Conservation (phyloP, 2,888 invertebrate genomes). For the Linnaemya vulpina region DNA sequence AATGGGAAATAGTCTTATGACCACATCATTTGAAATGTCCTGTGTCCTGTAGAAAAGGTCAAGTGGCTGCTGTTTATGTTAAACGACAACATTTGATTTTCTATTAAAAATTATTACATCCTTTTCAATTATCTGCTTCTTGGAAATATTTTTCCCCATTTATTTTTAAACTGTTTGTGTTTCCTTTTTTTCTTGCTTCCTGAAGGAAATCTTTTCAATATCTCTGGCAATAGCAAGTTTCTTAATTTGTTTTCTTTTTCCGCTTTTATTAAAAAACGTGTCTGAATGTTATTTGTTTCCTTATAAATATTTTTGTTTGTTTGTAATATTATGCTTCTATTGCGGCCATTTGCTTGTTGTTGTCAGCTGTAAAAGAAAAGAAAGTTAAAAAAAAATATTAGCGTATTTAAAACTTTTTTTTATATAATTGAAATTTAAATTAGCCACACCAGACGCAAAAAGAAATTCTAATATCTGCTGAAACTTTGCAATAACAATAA, state of each 20-base stretch:
- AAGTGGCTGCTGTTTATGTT: not conserved
- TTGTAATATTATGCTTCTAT: not conserved
- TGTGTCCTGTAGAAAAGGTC: constrained; percentile 10
- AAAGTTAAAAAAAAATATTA: not conserved
- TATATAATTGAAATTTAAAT: not conserved
- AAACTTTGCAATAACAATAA: too few relatives aligned
- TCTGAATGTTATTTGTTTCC: constrained; percentile 17
- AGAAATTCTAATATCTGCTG: not conserved
- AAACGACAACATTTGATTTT: constrained; percentile 9
- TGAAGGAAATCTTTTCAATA: constrained; percentile 19
- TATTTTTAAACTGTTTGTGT: not conserved
- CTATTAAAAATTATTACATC: constrained; percentile 50
- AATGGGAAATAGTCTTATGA: not conserved
- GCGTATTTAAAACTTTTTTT: not conserved
- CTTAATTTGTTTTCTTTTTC: constrained; percentile 57
- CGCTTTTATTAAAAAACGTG: constrained; percentile 53
- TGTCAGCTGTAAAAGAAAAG: not conserved
- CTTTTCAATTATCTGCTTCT: constrained; percentile 19
- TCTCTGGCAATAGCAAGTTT: constrained; percentile 35
- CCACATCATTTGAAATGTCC: constrained; percentile 25
- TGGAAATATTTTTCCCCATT: not conserved
- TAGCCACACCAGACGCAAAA: too few relatives aligned
- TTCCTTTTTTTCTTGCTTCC: not conserved
- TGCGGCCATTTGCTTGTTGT: not conserved
- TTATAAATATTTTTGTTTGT: not conserved